phyloP scores from a whole-genome alignment of 1,140 invertebrate species.

The Hirudo medicinalis region DNA sequence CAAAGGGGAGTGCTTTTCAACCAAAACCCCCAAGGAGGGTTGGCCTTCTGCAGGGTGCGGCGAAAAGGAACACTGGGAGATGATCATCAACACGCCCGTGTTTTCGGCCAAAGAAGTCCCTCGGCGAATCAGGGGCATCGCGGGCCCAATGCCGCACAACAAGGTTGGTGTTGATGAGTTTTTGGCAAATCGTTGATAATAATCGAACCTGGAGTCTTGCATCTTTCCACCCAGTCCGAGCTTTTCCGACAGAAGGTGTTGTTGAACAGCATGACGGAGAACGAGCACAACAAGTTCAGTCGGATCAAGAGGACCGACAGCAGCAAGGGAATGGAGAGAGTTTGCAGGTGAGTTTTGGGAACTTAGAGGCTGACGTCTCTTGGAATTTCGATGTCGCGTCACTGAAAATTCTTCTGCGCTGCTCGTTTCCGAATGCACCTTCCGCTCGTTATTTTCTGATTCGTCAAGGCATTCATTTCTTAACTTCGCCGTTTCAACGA shows the following conservation, averaged over 20 bases:
- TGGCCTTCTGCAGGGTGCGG: too few species aligned
- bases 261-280: conserved; percentile 42
- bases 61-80: background rate
- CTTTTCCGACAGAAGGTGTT: conserved; percentile 58
- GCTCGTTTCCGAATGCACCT: background rate
- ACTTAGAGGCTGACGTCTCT: background rate
- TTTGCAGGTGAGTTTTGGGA: conserved; percentile 48
- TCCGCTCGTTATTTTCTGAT: background rate
- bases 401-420: background rate
- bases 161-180: background rate
- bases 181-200: background rate
- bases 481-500: too few species aligned
- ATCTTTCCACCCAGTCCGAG: conserved; percentile 44
- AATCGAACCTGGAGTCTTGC: background rate
- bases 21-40: too few species aligned
- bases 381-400: background rate
- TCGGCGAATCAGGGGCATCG: background rate
- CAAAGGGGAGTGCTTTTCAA: too few species aligned
- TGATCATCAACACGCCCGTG: background rate
- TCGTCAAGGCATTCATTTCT: conserved; percentile 18
- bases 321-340: conserved; percentile 67
- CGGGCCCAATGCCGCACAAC: background rate
- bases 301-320: conserved; percentile 56
- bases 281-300: conserved; percentile 27
- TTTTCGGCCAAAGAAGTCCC: conserved; percentile 3